These are phyloP conservation scores for Phaetusa simplex DNA, from an alignment of 2,113 vertebrate species.

Conservation along the genomic window DNA sequence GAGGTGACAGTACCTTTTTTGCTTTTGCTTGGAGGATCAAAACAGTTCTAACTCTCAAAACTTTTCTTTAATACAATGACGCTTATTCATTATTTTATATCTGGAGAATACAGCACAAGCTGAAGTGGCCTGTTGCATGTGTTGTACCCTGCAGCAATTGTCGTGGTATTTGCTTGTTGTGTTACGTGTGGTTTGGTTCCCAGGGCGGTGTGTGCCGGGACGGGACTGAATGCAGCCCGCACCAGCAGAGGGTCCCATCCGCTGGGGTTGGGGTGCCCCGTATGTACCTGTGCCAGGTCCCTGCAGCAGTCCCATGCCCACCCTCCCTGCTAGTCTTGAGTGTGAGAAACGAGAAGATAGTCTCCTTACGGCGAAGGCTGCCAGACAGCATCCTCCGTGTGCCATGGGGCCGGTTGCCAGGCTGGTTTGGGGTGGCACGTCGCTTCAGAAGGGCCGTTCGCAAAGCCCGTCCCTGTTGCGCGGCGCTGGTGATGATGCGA, in stretches of 20 bases:
- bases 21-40: background rate
- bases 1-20: background rate
- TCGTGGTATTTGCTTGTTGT: background rate
- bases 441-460: accelerated
- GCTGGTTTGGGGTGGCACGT: accelerated
- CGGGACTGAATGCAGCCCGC: accelerated
- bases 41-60: background rate
- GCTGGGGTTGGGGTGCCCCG: background rate
- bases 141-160: accelerated
- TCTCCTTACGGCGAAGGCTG: background rate
- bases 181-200: accelerated
- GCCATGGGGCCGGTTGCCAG: accelerated
- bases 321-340: background rate
- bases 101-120: background rate
- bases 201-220: accelerated
- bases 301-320: accelerated
- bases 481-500: accelerated
- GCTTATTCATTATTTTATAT: background rate
- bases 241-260: accelerated
- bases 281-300: accelerated
- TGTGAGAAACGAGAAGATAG: accelerated
- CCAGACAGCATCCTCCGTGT: accelerated
- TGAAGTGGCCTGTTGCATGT: background rate
- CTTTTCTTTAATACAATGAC: background rate
- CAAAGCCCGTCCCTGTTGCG: accelerated